A percentile compares a stretch with the other conserved stretches of the same genome.
Evolutionary conservation across 2,113 vertebrate species (phyloP).

Genomic region (Chloropsis hardwickii): DNA sequence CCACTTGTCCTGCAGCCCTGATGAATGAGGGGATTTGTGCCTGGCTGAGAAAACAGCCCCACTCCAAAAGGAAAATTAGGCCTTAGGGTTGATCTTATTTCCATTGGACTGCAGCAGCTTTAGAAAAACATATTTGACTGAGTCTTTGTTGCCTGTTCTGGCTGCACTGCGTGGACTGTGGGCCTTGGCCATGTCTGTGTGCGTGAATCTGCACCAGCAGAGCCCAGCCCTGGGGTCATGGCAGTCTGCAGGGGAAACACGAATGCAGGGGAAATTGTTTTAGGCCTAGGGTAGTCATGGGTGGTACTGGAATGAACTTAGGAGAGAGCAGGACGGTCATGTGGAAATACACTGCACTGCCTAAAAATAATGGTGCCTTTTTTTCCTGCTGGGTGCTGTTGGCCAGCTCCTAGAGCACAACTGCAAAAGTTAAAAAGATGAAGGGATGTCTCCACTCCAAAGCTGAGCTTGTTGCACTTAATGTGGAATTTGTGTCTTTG

Average conservation of each 20-base stretch:
- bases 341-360: background rate
- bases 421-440: background rate
- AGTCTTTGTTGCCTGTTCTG: background rate
- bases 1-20: background rate
- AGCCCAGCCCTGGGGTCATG: background rate
- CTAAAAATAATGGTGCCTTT: background rate
- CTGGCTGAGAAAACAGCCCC: background rate
- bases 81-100: background rate
- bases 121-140: background rate
- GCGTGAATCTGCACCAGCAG: background rate
- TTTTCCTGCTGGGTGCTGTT: background rate
- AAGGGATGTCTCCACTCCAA: background rate
- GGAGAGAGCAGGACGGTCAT: background rate
- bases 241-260: background rate
- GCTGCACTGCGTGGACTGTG: background rate
- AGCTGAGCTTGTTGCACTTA: background rate
- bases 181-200: fast-evolving
- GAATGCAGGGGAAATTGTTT: background rate
- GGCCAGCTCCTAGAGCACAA: background rate
- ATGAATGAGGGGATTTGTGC: background rate
- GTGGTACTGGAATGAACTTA: background rate
- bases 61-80: background rate
- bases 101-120: background rate
- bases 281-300: background rate
- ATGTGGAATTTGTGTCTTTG: background rate